Evolutionary conservation across 2,797 vertebrate species (phyloP), one percentile per base, ranked within the genome.

Genomic region (Steatocranus sp.): DNA sequence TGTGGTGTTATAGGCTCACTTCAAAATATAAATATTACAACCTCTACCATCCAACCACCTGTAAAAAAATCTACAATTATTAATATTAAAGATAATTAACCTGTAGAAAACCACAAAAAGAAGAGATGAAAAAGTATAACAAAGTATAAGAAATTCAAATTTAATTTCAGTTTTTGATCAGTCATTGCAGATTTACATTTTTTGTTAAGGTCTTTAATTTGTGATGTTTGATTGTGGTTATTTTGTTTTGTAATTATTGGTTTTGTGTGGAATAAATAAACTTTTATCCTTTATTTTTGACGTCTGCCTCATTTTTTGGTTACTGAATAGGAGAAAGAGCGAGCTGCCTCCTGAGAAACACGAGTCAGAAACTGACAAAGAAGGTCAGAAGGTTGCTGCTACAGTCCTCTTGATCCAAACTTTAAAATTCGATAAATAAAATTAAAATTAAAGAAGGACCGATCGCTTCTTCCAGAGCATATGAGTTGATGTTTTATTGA

Each of bases 171-270:
- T 36, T 61, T 61, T 61, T 61, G 0, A 36, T 61, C 18, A 36
- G 11, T 61, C 32, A 3, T 36, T 61, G 20, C 56, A 36, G 10
- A 61, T 1, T 11, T 0, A 5, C 8, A 0, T 2, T 20, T 61
- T 61, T 61, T 61, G 30, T 61, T 20, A 11, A 61, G 30, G 30
- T 12, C 32, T 8, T 36, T 61, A 36, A 61, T 36, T 61, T 61
- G 0, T 20, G 32, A 36, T 0, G 4, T 61, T 61, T 61, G 11
- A 61, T 61, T 61, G 4, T 61, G 56, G 32, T 61, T 36, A 61
- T 61, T 66, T 66, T 66, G n/a, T 23, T 66, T 1, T 66, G 61
- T 6, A 66, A 38, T 23, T 23, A 38, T 38, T 23, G n/a, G 34
- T 66, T 66, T 66, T 66, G 34, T 0, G 1, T 66, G 34, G 34